phyloP scores from a whole-genome alignment of 2,888 invertebrate genomes.

The Salticus scenicus region DNA sequence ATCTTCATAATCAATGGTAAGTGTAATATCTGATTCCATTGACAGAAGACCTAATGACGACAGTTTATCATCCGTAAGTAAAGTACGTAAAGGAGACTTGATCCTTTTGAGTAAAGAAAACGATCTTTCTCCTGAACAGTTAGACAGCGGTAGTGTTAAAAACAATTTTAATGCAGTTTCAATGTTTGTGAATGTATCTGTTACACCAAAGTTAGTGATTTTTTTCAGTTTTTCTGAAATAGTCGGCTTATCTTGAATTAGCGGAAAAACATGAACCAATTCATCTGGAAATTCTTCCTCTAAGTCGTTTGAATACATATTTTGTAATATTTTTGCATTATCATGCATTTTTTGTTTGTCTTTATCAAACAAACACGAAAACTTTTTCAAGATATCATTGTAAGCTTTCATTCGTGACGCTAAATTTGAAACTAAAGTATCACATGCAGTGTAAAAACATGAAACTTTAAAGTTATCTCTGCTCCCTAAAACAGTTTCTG shows the following conservation, averaged over 20 bases:
- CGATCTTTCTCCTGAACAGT: background rate
- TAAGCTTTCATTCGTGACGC: background rate
- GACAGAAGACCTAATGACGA: background rate
- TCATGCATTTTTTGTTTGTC: background rate
- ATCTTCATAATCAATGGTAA: no score
- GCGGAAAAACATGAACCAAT: background rate
- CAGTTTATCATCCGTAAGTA: background rate
- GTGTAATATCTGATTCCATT: no score
- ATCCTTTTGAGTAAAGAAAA: no score
- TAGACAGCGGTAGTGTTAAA: background rate
- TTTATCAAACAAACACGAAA: background rate
- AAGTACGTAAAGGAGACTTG: no score
- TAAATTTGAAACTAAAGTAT: background rate
- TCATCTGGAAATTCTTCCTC: background rate
- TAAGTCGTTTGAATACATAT: background rate
- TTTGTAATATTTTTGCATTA: background rate
- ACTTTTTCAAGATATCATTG: background rate
- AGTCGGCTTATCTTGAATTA: background rate
- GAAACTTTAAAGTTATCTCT: background rate
- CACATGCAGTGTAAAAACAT: background rate
- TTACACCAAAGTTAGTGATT: background rate
- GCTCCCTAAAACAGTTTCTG: background rate
- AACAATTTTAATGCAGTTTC: background rate
- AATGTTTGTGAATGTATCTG: background rate
- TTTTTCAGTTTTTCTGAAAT: background rate